Percentiles rank a stretch among this genome's conserved stretches.
These are phyloP conservation scores for Rotaria magnacalcarata DNA, from an alignment of 2,888 invertebrate species.

Conservation along the genomic window DNA sequence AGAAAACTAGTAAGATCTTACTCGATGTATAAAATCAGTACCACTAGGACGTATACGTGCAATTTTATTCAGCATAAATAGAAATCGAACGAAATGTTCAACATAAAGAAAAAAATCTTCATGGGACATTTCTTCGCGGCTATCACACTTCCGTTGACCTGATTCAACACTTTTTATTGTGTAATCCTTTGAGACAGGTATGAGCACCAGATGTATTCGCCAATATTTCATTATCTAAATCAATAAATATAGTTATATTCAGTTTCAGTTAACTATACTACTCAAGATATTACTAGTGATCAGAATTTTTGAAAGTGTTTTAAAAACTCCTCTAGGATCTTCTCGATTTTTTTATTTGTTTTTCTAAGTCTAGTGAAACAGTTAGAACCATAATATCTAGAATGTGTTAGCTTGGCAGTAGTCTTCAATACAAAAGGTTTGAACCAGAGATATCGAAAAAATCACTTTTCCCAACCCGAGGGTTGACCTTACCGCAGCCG, in stretches of 20 bases:
- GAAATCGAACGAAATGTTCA: slow-evolving; percentile 35
- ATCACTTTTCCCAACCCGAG: too few species aligned
- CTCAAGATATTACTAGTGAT: too few species aligned
- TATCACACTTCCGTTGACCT: slow-evolving; percentile 3
- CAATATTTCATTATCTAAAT: slow-evolving; percentile 40
- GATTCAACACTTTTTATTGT: slow-evolving; percentile 25
- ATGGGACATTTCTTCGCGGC: neutral
- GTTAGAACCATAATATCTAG: too few species aligned
- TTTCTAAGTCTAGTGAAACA: too few species aligned
- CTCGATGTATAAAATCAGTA: neutral
- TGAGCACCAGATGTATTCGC: slow-evolving; percentile 40
- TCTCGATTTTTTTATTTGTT: too few species aligned
- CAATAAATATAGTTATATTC: slow-evolving; percentile 25
- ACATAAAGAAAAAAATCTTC: slow-evolving; percentile 18
- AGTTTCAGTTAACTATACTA: neutral
- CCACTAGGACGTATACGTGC: neutral
- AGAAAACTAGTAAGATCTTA: neutral
- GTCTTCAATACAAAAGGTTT: too few species aligned
- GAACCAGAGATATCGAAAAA: too few species aligned
- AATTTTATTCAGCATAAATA: slow-evolving; percentile 4
- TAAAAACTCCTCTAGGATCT: too few species aligned
- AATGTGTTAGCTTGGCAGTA: too few species aligned
- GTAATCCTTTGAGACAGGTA: slow-evolving; percentile 26
- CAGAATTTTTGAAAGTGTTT: too few species aligned
- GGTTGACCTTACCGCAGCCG: too few species aligned